Evolutionary conservation across 1,140 invertebrate genomes (phyloP).

Genomic region (Halotydeus destructor): DNA sequence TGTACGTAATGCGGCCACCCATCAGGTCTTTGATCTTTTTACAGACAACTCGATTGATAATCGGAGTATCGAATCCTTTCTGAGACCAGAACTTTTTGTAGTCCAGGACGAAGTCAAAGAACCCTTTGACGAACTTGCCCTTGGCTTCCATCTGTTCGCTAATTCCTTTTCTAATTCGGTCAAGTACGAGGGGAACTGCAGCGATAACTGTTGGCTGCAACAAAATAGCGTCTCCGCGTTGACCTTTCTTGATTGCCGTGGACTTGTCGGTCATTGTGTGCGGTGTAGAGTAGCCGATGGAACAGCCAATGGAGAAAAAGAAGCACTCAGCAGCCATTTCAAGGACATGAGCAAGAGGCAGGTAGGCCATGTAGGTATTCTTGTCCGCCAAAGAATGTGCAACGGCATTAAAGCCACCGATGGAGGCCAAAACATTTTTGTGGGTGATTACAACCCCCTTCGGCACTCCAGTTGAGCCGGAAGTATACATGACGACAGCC

Average conservation of each 20-base stretch:
- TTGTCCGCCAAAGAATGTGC: slow-evolving; percentile 28
- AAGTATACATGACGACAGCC: slow-evolving; percentile 22
- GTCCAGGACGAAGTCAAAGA: slow-evolving; percentile 75
- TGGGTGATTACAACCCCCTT: slow-evolving; percentile 47
- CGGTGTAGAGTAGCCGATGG: slow-evolving; percentile 88
- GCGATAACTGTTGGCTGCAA: slow-evolving; percentile 21
- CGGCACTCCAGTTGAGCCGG: slow-evolving; percentile 20
- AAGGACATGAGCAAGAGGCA: slow-evolving; percentile 92
- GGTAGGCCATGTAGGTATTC: slow-evolving; percentile 75
- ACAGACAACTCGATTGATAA: slow-evolving; percentile 33
- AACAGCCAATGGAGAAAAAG: slow-evolving; percentile 36
- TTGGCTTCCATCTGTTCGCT: slow-evolving; percentile 61
- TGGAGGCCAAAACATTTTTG: slow-evolving; percentile 63
- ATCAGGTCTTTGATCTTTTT: slow-evolving; percentile 50
- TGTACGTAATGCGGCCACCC: slow-evolving; percentile 62
- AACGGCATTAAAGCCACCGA: slow-evolving; percentile 63
- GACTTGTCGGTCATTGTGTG: slow-evolving; percentile 74
- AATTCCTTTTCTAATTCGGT: slow-evolving; percentile 46
- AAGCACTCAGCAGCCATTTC: slow-evolving; percentile 37
- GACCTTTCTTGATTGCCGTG: slow-evolving; percentile 20
- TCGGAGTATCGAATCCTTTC: slow-evolving; percentile 18
- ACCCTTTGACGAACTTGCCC: slow-evolving; percentile 45
- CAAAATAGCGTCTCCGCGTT: slow-evolving; percentile 19
- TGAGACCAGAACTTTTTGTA: slow-evolving; percentile 53
- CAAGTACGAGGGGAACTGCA: slow-evolving; percentile 19